These are phyloP conservation scores for Yoshiicerus persimilis DNA, from an alignment of 1,140 invertebrate species.

Conservation along the genomic window DNA sequence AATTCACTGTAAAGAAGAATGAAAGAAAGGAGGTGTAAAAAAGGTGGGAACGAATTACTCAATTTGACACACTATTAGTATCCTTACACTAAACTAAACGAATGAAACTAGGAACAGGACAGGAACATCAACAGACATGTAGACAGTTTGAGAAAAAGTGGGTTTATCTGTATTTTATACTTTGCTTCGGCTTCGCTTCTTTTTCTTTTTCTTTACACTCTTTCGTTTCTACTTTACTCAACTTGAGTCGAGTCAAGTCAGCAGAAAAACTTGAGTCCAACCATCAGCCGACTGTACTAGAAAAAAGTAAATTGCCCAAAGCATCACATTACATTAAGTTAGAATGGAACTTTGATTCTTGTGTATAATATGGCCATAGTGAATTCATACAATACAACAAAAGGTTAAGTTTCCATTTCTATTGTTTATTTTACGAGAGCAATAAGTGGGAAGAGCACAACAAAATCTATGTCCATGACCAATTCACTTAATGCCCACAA, in stretches of 20 bases:
- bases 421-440: slow-evolving; percentile 22
- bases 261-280: slow-evolving; percentile 6
- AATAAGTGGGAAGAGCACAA: slow-evolving; percentile 16
- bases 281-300: not conserved
- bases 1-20: not conserved
- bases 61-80: slow-evolving; percentile 39
- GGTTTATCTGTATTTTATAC: slow-evolving; percentile 21
- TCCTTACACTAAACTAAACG: slow-evolving; percentile 10
- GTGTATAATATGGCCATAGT: slow-evolving; percentile 1
- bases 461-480: slow-evolving; percentile 12
- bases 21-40: slow-evolving; percentile 29
- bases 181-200: not conserved
- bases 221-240: not conserved
- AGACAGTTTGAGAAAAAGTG: slow-evolving; percentile 8
- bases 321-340: not conserved
- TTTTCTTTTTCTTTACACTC: not conserved
- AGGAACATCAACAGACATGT: slow-evolving; percentile 11
- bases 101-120: slow-evolving; percentile 19
- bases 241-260: not conserved
- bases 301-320: not conserved
- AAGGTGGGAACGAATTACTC: slow-evolving; percentile 35
- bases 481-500: slow-evolving; percentile 16
- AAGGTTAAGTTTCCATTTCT: slow-evolving; percentile 16
- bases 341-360: slow-evolving; percentile 10
- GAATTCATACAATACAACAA: slow-evolving; percentile 14